Base-by-base conservation (phyloP, 2,797 vertebrate species). In the Pangasius larnaudii region DNA sequence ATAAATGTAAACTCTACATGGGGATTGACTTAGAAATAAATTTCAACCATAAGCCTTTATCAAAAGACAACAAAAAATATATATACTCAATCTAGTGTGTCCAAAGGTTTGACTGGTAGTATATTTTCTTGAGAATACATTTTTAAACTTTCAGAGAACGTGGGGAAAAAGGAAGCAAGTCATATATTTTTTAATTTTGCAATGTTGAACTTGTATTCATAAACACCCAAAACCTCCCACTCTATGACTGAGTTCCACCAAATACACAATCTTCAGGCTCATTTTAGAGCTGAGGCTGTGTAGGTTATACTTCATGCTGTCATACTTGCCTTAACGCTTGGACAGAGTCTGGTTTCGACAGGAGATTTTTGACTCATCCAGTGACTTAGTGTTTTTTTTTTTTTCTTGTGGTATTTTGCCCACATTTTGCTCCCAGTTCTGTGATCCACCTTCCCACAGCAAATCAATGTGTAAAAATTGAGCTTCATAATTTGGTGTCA, bases 381-480 rank as follows among this genome's bases (percentile, higher is more conserved):
- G 39, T 65, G 89, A 87, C 83, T 87, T 85, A 36, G 69, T 88
- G 51, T 72, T 51, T 89, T 84, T 84, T 84, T 24, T 22, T 36
- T 84, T 84, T 84, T 24, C 16, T 36, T 78, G 77, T 67, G 56
- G 36, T 71, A 72, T 84, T 89, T 90, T 87, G 79, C 89, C 72
- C 46, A 86, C 74, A 87, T 86, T 46, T 46, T 46, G 46, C 69
- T 84, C 74, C 56, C 71, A 87, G 84, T 91, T 85, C 85, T 91
- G 61, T 86, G 77, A 85, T 91, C 91, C 87, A 81, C 86, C 80
- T 85, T 91, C 67, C 84, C 88, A 74, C 84, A 89, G 90, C 78
- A 91, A 93, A 91, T 92, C 82, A 78, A 90, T 89, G 89, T 84
- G 71, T 87, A 90, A 88, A 84, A 91, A 92, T 71, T 87, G 69